Percentiles rank a stretch among this genome's conserved stretches.
Evolutionary conservation across 2,113 vertebrate genomes (phyloP).

Genomic region (Prochilodus magdalenae): DNA sequence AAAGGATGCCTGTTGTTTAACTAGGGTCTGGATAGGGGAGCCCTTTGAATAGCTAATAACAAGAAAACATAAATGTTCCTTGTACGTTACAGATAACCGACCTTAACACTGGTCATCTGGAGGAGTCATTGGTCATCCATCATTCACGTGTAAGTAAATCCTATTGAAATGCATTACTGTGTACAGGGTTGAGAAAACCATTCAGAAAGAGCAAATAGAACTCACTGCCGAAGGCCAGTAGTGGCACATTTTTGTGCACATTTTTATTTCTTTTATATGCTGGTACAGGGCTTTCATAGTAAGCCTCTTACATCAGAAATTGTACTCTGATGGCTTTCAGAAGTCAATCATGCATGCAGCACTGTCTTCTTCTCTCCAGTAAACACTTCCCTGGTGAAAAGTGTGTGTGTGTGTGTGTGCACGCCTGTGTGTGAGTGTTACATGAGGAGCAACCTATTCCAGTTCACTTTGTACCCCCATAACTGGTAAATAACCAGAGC

Average conservation of each 20-base stretch:
- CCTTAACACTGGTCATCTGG: not conserved
- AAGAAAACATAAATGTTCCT: not conserved
- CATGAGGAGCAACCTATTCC: not conserved
- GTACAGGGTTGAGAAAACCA: too few species aligned
- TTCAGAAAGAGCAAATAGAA: not conserved
- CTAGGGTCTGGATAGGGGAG: not conserved
- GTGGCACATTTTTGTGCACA: not conserved
- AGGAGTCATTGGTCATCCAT: too few species aligned
- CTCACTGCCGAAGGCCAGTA: not conserved
- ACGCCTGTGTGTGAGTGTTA: not conserved
- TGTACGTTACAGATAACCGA: not conserved
- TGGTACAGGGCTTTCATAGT: not conserved
- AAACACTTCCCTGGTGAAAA: not conserved
- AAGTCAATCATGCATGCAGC: not conserved
- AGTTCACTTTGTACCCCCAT: too few species aligned
- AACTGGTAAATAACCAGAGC: too few species aligned
- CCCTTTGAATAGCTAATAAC: not conserved
- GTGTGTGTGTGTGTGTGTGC: not conserved
- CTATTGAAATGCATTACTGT: too few species aligned
- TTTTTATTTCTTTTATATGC: not conserved
- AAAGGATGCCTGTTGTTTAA: constrained; percentile 13
- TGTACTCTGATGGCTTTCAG: constrained; percentile 3
- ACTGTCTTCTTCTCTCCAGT: not conserved
- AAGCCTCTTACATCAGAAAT: not conserved
- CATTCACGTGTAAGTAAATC: not conserved